Base-by-base conservation (phyloP, 2,888 invertebrate genomes). In the Cryptocephalus primarius region DNA sequence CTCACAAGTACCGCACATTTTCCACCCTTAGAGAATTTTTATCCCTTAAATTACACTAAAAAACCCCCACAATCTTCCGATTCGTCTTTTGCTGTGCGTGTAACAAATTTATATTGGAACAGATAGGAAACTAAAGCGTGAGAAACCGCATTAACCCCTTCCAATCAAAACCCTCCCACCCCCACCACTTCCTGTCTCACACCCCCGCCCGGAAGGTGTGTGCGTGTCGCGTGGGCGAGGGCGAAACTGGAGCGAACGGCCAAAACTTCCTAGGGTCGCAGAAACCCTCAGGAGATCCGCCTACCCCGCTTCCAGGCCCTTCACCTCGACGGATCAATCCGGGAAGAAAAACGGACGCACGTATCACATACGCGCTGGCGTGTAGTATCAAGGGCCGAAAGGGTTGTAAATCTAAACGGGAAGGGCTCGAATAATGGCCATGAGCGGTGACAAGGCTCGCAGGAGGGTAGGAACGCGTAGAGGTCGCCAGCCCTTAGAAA, bases 401-500 rank as follows among this genome's bases (percentile, higher is more conserved):
- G 45, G 47, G 40, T 33, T 32, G 39, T 22, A 22, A 22, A 40
- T 39, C 14, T 31, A 48, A 40, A 40, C 32, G 42, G 33, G 22
- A 47, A 48, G 45, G 48, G 51, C 48, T 51, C 40, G 47, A 43
- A 39, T 48, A 43, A 45, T 47, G 48, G 46, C 51, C 48, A 42
- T 47, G 48, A 48, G 48, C 38, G 46, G 46, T 46, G 44, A 39
- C 43, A 51, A 32, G 40, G n/a, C 39, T 40, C 47, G 9, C 40
- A 48, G 51, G 51, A 47, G 45, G 33, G 11, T 42, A 51, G 48
- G 40, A 48, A 33, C 12, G 14, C 9, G 2, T 31, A 12, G 39
- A 43, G 45, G 48, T 43, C 32, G 31, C 32, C 31, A 39, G 38
- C 43, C 48, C 48, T 48, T 49, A 22, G 38, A 38, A n/a, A 31